Base-by-base conservation (phyloP, 2,113 vertebrate genomes). In the Polypterus bichir region DNA sequence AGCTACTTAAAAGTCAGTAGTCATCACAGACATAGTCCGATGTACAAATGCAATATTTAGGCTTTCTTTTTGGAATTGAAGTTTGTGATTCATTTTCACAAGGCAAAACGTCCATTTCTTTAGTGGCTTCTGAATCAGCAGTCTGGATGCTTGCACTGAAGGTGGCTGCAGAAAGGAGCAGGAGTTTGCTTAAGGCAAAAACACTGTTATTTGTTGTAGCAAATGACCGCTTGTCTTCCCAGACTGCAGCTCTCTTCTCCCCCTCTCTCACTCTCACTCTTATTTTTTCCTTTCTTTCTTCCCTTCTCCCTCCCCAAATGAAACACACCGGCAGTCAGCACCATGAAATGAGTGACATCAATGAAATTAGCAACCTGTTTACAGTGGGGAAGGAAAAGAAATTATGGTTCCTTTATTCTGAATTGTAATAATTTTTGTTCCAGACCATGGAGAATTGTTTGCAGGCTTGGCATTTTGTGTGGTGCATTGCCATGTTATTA, bases 331-430 rank as follows among this genome's bases (percentile, higher is more conserved):
- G 1, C 55, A 59, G 57, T 63, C 59, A 27, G 7, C 3, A 60
- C 65, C 64, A 62, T 67, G 65, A 71, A 60, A 70, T 69, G 67
- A 76, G 54, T 68, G 67, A 71, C 73, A 74, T 62, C 9, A 5
- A 58, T 71, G 65, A 68, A 76, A 76, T 61, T 71, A 79, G 53
- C 68, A 70, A 62, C 71, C 66, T 68, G 57, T 68, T 76, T 69
- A 59, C 66, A 68, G 54, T 57, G 70, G 63, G 3, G 46, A 55
- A 66, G 59, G 48, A 71, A 27, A 27, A 27, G 27, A 65, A 54
- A 65, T 55, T 65, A 53, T 6, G 55, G 54, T 3, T 57, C 54
- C 57, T 69, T 54, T 11, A 5, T 44, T 6, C 59, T 65, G 63
- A 55, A 64, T 11, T 63, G 48, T 11, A 67, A 63, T 74, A 70